Percentiles rank a stretch among this genome's conserved stretches.
phyloP scores from a whole-genome alignment of 2,113 vertebrate species.

The Podarcis raffonei region DNA sequence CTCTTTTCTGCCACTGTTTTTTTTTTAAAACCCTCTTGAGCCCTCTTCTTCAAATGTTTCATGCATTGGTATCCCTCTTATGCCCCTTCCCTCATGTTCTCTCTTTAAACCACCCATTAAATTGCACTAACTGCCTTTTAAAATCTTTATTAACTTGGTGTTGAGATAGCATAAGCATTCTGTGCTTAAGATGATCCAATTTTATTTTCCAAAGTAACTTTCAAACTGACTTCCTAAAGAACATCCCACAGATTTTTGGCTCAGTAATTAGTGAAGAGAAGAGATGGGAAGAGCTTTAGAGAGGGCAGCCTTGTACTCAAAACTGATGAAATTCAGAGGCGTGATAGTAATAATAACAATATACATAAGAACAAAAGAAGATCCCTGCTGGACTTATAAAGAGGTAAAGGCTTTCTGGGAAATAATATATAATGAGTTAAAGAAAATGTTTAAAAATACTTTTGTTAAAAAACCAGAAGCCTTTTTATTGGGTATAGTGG shows the following conservation, averaged over 20 bases:
- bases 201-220: background rate
- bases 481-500: too few species aligned
- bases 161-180: background rate
- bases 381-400: too few species aligned
- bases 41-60: background rate
- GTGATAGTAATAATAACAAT: background rate
- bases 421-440: too few species aligned
- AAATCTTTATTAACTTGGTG: background rate
- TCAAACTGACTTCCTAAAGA: background rate
- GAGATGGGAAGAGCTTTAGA: background rate
- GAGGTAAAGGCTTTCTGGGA: too few species aligned
- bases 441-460: too few species aligned
- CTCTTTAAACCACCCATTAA: background rate
- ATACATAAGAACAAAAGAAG: background rate
- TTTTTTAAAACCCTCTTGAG: background rate
- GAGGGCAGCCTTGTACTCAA: accelerated
- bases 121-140: background rate
- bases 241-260: background rate
- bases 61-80: background rate
- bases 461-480: too few species aligned
- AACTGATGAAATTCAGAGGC: background rate
- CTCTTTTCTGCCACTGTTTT: background rate
- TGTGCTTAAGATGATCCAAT: background rate
- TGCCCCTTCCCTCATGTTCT: background rate
- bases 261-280: background rate